Base-by-base conservation (phyloP, 1,140 invertebrate species). In the Drosophila kurseongensis region DNA sequence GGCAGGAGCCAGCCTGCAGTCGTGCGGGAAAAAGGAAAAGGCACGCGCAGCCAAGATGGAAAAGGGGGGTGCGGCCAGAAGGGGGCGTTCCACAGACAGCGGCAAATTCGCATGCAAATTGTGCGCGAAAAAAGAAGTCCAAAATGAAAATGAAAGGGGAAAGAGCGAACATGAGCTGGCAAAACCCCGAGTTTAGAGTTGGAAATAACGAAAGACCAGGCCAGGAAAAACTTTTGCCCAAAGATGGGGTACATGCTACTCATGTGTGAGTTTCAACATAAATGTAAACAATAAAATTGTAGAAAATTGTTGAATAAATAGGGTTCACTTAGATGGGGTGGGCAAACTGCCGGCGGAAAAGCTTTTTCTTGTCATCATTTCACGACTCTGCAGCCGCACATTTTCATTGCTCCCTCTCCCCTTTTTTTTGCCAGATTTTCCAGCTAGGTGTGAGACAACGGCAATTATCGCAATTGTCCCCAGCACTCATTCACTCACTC, bases 241-340 rank as follows among this genome's bases (percentile, higher is more conserved):
- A 73, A 81, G 75, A 73, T 55, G 79, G 47, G 69, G 61, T 57
- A 38, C 69, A 65, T 52, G 61, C 59, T 60, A 42, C 44, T 42
- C 51, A 41, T 74, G 42, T 55, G 61, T 71, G 78, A 62, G 57
- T 50, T 48, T 47, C 29, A 80, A 88, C 84, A 89, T 88, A 86
- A 89, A 89, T 89, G 84, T 89, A 89, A 89, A 89, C 84, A 89
- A 89, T 89, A 83, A 89, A 89, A 89, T 88, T 88, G 84, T 88
- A 80, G 77, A 88, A 72, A 72, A 72, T 72, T 72, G 68, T 72
- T 72, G 68, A 72, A 72, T 72, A 72, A 72, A 88, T 89, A 89
- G 86, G 86, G 67, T 74, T 71, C 27, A 48, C 42, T 18, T 23
- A 13, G 41, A 36, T 42, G 23, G 16, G 61, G 41, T 47, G 78